Conservation (phyloP, 2,888 invertebrate species). For the Pycnomerus fuliginosus region DNA sequence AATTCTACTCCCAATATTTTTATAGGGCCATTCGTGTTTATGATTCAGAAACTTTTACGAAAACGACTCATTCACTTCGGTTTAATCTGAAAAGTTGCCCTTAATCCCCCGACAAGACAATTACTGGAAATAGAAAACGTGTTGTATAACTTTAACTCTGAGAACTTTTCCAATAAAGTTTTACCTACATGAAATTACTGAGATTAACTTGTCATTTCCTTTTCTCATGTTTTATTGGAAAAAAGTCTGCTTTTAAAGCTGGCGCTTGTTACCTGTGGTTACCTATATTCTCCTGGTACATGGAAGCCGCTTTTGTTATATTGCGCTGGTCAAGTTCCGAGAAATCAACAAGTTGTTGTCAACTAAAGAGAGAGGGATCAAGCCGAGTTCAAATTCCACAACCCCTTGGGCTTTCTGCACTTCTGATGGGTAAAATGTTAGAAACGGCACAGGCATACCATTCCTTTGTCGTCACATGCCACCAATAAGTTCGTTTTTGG, state of each 20-base stretch:
- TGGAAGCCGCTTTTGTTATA: slow-evolving; percentile 17
- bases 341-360: slow-evolving; percentile 18
- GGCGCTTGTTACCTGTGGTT: too few species aligned
- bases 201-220: too few species aligned
- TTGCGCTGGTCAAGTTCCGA: slow-evolving; percentile 14
- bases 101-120: slow-evolving; percentile 2
- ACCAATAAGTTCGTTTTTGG: too few species aligned
- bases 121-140: slow-evolving; percentile 7
- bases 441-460: slow-evolving; percentile 21
- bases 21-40: slow-evolving; percentile 7
- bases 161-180: slow-evolving; percentile 11
- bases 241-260: too few species aligned
- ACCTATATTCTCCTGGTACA: slow-evolving; percentile 11
- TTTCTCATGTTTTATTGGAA: too few species aligned
- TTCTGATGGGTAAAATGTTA: slow-evolving; percentile 17
- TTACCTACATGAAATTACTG: too few species aligned
- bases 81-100: slow-evolving; percentile 9
- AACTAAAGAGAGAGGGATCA: neutral
- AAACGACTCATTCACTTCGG: slow-evolving; percentile 1
- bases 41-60: slow-evolving; percentile 6
- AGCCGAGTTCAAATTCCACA: slow-evolving; percentile 5
- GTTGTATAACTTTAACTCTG: slow-evolving; percentile 1
- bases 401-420: slow-evolving; percentile 12
- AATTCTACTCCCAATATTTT: too few species aligned
- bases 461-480: too few species aligned